These are phyloP conservation scores for Leptodirus hochenwartii DNA, from an alignment of 2,888 invertebrate species.

Conservation along the genomic window DNA sequence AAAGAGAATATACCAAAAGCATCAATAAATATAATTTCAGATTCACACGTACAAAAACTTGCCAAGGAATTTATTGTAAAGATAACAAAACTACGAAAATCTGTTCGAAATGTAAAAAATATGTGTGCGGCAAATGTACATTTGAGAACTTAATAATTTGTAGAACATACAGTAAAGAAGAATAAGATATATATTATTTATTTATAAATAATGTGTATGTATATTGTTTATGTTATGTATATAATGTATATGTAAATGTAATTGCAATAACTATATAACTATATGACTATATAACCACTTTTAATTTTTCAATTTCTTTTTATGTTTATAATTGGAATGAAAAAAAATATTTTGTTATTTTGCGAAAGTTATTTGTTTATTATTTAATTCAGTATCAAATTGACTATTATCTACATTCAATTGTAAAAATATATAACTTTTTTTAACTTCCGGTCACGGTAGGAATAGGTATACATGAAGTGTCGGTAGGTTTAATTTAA, in stretches of 20 bases:
- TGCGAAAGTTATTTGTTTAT: constrained; percentile 2
- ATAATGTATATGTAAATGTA: too few relatives aligned
- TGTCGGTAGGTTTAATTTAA: too few relatives aligned
- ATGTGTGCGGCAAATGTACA: neutral
- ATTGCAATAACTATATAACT: too few relatives aligned
- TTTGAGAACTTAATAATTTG: too few relatives aligned
- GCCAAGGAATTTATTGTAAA: too few relatives aligned
- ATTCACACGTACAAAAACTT: too few relatives aligned
- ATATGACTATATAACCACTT: too few relatives aligned
- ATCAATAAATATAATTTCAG: constrained; percentile 2
- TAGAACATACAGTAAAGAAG: neutral
- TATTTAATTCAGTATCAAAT: constrained; percentile 1
- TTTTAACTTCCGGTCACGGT: too few relatives aligned
- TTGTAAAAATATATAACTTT: neutral
- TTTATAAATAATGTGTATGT: neutral
- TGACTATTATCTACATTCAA: constrained; percentile 2
- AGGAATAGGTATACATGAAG: too few relatives aligned
- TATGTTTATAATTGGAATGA: too few relatives aligned
- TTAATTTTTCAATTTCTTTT: too few relatives aligned
- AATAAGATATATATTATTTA: neutral
- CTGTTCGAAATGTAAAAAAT: neutral
- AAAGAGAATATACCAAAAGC: constrained; percentile 1
- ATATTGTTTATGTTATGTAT: too few relatives aligned
- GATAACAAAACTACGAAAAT: constrained; percentile 1
- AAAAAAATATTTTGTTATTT: neutral